These are phyloP conservation scores for Ophonus ardosiacus DNA, from an alignment of 2,888 invertebrate species.

Conservation along the genomic window DNA sequence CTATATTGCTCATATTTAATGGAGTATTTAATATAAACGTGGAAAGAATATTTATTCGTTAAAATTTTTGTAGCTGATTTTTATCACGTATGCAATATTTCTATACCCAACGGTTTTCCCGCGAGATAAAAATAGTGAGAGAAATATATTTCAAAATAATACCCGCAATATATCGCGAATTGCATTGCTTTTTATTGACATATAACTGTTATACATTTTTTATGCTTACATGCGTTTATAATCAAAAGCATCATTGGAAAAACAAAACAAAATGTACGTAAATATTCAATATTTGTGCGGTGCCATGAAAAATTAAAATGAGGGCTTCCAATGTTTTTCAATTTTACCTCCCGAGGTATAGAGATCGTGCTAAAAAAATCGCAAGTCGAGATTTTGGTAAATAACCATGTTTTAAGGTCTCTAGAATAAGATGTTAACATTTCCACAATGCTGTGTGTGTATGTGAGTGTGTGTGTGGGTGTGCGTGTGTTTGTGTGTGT, in stretches of 20 bases:
- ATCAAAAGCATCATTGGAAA: not conserved
- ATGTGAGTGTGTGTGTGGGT: too few relatives aligned
- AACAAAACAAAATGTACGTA: not conserved
- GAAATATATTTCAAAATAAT: constrained; percentile 13
- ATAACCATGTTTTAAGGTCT: too few relatives aligned
- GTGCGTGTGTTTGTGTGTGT: too few relatives aligned
- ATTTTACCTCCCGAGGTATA: too few relatives aligned
- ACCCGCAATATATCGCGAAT: not conserved
- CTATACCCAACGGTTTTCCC: not conserved
- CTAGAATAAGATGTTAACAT: too few relatives aligned
- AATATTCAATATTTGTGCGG: not conserved
- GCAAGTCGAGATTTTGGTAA: too few relatives aligned
- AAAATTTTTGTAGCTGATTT: not conserved
- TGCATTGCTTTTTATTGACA: not conserved
- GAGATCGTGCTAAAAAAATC: too few relatives aligned
- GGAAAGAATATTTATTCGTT: not conserved
- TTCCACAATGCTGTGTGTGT: too few relatives aligned
- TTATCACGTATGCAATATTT: not conserved
- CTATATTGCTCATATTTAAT: not conserved
- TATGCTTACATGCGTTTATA: not conserved
- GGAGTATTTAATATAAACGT: not conserved
- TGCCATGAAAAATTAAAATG: not conserved
- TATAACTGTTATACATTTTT: not conserved
- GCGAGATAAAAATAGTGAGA: not conserved
- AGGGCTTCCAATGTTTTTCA: not conserved